phyloP scores from a whole-genome alignment of 2,113 vertebrate species.

The Suricata suricatta region DNA sequence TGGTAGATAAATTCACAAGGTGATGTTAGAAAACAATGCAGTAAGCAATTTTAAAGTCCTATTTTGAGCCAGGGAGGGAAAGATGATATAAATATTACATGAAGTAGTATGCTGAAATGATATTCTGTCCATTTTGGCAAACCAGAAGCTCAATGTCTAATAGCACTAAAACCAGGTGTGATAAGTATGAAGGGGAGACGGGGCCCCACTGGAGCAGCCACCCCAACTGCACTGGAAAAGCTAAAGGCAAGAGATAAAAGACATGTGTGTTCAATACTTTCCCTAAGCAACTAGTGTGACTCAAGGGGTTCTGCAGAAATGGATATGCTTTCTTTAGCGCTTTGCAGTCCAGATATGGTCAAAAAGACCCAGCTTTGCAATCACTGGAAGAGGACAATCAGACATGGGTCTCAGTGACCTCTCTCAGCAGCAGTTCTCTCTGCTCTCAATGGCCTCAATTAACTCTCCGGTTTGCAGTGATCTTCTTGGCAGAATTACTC shows the following conservation, averaged over 20 bases:
- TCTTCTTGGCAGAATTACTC: background rate
- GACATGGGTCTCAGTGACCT: background rate
- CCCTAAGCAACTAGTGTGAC: background rate
- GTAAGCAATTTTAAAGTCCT: slow-evolving; percentile 15
- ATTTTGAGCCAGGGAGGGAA: slow-evolving; percentile 49
- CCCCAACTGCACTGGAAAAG: background rate
- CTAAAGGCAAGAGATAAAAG: background rate
- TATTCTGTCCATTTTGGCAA: slow-evolving; percentile 11
- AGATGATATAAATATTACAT: slow-evolving; percentile 19
- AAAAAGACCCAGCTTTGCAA: background rate
- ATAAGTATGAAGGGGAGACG: background rate
- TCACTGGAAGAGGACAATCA: background rate
- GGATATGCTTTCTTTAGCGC: background rate
- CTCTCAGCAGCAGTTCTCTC: background rate
- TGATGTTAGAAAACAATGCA: slow-evolving; percentile 35
- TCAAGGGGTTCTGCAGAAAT: background rate
- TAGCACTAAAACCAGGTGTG: background rate
- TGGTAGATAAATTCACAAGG: slow-evolving; percentile 28
- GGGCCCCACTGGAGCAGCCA: background rate
- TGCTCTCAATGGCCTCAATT: background rate
- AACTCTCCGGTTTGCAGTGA: background rate
- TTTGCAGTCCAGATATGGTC: background rate
- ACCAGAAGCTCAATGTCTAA: background rate
- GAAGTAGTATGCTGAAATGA: background rate
- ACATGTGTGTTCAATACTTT: background rate